Evolutionary conservation across 23 tunicate species (phyloP), one percentile per base, ranked within the genome.

Genomic region (Trididemnum nubilum): DNA sequence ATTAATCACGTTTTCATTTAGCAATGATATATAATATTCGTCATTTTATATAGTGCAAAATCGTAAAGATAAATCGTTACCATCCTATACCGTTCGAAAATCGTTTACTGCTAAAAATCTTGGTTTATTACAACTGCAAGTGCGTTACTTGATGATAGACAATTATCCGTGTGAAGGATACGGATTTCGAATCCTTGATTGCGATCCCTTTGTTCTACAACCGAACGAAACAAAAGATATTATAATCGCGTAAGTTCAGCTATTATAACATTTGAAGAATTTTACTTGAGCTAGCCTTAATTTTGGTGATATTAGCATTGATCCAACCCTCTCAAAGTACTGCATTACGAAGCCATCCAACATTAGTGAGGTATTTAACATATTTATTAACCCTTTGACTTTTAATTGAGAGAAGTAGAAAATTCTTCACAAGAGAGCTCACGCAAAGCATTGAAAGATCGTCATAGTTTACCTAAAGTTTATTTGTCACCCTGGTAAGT

Each of bases 91-190:
- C n/a, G 90, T 93, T 23, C 80, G 89, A 2, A 93, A 93, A 73
- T 81, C 85, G 85, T 93, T 93, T 51, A 66, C 72, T 24, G 98
- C 90, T 36, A 93, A 93, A 31, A 93, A 93, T 84, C 67, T 85
- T 31, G 93, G 98, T 21, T 57, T 69, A 4, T 64, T 93, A 28
- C 89, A 85, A 1, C 71, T 93, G 33, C 85, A 87, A 37, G 78
- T 93, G 50, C 77, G 84, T 4, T 71, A 90, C 75, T 66, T 88
- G 36, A 84, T 83, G 82, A 75, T 93, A 29, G 91, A 82, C 25
- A 94, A 90, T 32, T 84, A 76, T 12, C 89, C 90, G 30, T 93
- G 98, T 49, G 98, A 88, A 81, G 98, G 98, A 34, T 93, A 87
- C 83, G 98, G 98, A 1, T 93, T 93, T 71, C 63, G 90, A 22